These are phyloP conservation scores for Epizoanthus illoricatus DNA, from an alignment of 92 coral and sea anemone genomes.

Conservation along the genomic window DNA sequence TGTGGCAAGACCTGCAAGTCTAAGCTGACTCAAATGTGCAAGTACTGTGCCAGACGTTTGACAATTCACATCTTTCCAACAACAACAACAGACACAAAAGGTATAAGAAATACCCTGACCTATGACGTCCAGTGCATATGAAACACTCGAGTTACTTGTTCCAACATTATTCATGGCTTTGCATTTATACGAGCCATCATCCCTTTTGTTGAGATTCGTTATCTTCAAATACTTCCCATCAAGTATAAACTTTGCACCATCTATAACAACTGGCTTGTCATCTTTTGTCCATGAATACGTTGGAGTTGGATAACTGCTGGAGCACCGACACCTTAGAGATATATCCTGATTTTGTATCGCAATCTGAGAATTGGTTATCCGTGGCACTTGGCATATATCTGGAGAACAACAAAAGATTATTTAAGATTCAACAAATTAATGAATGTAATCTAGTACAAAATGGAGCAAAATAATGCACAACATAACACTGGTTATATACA, in stretches of 20 bases:
- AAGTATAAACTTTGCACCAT: conserved; percentile 29
- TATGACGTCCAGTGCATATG: conserved; percentile 35
- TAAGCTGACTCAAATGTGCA: too few relatives aligned
- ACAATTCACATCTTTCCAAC: too few relatives aligned
- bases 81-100: not conserved
- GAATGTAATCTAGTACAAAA: not conserved
- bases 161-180: conserved; percentile 48
- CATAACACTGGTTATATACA: too few relatives aligned
- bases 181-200: conserved; percentile 77
- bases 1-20: too few relatives aligned
- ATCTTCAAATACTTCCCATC: conserved; percentile 51
- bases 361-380: not conserved
- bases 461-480: too few relatives aligned
- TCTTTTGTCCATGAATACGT: conserved; percentile 67
- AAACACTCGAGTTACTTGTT: conserved; percentile 37
- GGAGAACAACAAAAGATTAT: not conserved
- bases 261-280: conserved; percentile 25
- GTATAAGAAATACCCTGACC: conserved; percentile 26
- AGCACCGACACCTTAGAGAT: conserved; percentile 27
- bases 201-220: conserved; percentile 42
- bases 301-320: conserved; percentile 51
- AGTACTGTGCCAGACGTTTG: not conserved
- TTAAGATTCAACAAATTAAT: not conserved
- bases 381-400: conserved; percentile 23
- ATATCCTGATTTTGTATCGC: conserved; percentile 10